Percentiles rank a stretch among this genome's conserved stretches.
Conservation (phyloP, 2,888 invertebrate genomes). For the Aspidiotus destructor region DNA sequence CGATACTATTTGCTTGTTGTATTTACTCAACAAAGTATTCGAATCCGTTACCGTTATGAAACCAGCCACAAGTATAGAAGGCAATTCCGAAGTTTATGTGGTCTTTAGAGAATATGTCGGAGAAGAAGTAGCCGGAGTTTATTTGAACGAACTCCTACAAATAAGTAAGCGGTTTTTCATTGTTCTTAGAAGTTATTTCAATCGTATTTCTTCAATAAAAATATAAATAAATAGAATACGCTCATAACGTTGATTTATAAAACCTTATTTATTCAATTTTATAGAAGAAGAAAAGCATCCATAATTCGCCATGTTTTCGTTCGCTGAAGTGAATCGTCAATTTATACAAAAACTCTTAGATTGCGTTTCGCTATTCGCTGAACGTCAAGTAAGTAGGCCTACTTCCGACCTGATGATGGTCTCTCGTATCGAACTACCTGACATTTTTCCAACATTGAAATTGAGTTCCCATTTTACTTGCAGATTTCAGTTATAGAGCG, state of each 20-base stretch:
- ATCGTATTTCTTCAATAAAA: background rate
- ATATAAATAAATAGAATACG: too few species aligned
- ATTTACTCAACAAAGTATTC: slow-evolving; percentile 69
- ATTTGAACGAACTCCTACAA: slow-evolving; percentile 43
- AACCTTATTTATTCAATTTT: too few species aligned
- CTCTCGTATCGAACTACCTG: too few species aligned
- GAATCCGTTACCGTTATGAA: slow-evolving; percentile 65
- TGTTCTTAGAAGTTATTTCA: background rate
- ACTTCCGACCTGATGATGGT: too few species aligned
- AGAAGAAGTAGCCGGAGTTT: slow-evolving; percentile 20
- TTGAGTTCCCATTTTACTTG: background rate
- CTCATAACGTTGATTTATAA: too few species aligned
- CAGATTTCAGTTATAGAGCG: slow-evolving; percentile 21
- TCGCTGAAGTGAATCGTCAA: background rate
- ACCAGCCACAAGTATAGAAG: slow-evolving; percentile 82
- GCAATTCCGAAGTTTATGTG: slow-evolving; percentile 88
- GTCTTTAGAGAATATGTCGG: slow-evolving; percentile 54
- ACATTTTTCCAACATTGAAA: too few species aligned
- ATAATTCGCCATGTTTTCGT: slow-evolving; percentile 19
- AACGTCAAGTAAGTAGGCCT: background rate
- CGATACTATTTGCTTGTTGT: slow-evolving; percentile 66
- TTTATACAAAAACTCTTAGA: background rate
- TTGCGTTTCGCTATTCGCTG: background rate
- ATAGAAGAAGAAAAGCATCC: slow-evolving; percentile 11
- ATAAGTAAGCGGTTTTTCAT: slow-evolving; percentile 22